Base-by-base conservation (phyloP, 30 jellyfish, hydroid and myxozoan species). In the Hydractinia echinata region DNA sequence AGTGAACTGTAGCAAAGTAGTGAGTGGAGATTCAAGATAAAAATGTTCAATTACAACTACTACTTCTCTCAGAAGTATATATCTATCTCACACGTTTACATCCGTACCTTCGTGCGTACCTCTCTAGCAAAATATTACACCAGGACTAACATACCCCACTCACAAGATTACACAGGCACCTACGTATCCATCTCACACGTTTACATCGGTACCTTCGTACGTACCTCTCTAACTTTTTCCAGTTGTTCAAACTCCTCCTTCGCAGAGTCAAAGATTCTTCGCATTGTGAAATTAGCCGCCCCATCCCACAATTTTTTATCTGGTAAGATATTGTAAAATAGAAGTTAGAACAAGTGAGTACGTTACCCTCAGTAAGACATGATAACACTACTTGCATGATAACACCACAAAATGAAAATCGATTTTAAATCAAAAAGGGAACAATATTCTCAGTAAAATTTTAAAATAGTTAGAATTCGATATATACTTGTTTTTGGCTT, bases 221-320 rank as follows among this genome's bases (percentile, higher is more conserved):
- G 5, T 83, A 83, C 96, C 49, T 83, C 86, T 62, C 96, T 80
- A 8, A 89, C 85, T 71, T 79, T 84, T 67, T 89, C 96, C 5
- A 89, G 82, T 72, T 84, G 95, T 66, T 89, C 94, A 76, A 84
- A 89, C 53, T 89, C 96, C 53, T 84, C 96, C 54, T 81, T 89
- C 15, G 91, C 96, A 58, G 90, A 77, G 85, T 89, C 96, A 71
- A 14, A 74, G 51, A 89, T 73, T 62, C 96, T 76, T 70, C 96
- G 67, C 89, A 89, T 84, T 21, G 96, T 89, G 72, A 61, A 89
- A 13, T 89, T 79, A 9, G 96, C 84, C 55, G 91, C 95, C 7
- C 96, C 96, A 73, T 89, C 91, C 51, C 83, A 77, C 11, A 89
- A 77, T 48, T 64, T 88, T 62, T 84, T 84, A 7, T 71, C 96